A percentile compares a stretch with the other conserved stretches of the same genome.
Conservation (phyloP, 2,888 invertebrate species). For the Drosophila vallismaia region DNA sequence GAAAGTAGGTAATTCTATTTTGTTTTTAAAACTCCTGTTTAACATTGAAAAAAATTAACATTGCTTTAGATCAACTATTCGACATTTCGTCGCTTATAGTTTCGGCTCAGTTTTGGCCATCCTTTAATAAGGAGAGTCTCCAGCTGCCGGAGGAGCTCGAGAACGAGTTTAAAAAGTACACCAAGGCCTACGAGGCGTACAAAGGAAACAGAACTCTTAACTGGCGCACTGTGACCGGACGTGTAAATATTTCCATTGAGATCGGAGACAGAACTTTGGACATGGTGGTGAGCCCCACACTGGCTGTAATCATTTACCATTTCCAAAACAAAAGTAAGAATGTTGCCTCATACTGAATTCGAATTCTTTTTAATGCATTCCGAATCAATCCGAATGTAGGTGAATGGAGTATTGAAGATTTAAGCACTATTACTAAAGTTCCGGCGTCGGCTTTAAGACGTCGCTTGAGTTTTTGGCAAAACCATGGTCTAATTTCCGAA, state of each 20-base stretch:
- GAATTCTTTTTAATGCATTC: background rate
- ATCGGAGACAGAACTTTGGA: conserved; percentile 91
- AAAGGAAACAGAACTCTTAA: conserved; percentile 96
- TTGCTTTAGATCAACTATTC: conserved; percentile 84
- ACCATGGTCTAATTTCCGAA: conserved; percentile 94
- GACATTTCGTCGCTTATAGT: conserved; percentile 93
- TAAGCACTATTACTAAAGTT: conserved; percentile 94
- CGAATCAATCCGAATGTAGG: conserved; percentile 83
- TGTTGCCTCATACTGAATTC: too few species aligned
- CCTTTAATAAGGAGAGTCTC: conserved; percentile 96
- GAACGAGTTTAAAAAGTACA: conserved; percentile 92
- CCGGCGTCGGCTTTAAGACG: conserved; percentile 92
- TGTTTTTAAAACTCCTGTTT: too few species aligned
- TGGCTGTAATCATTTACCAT: conserved; percentile 96
- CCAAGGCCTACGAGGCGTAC: conserved; percentile 94
- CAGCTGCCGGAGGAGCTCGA: conserved; percentile 92
- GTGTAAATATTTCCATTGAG: conserved; percentile 95
- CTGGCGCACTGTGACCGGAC: conserved; percentile 97
- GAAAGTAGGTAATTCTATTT: conserved; percentile 63
- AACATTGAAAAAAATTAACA: too few species aligned
- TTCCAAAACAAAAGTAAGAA: conserved; percentile 92
- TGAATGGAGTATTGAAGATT: conserved; percentile 94
- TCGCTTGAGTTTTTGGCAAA: conserved; percentile 96
- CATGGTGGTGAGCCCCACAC: conserved; percentile 94
- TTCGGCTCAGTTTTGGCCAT: conserved; percentile 99